phyloP scores from a whole-genome alignment of 2,888 invertebrate genomes.

The Holacanthella duospinosa region DNA sequence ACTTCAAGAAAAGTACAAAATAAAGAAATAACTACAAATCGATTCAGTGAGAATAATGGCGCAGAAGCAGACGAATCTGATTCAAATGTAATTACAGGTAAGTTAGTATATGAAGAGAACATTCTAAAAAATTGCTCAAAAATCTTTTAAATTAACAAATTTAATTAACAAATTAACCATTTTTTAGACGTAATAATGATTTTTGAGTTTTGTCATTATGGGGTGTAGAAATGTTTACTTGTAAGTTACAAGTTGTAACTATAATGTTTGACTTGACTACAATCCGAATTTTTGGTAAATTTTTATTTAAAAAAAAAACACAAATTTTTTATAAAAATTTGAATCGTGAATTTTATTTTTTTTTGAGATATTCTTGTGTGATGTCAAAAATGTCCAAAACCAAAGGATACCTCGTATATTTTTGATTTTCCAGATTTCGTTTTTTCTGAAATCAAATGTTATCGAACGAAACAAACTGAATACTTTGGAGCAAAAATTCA shows the following conservation, averaged over 20 bases:
- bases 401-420: not conserved
- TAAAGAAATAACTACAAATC: too few species aligned
- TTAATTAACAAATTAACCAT: not conserved
- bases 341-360: not conserved
- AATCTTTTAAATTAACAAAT: not conserved
- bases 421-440: conserved; percentile 27
- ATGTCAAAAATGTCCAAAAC: not conserved
- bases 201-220: not conserved
- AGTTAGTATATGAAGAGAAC: too few species aligned
- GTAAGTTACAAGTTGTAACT: too few species aligned
- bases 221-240: not conserved
- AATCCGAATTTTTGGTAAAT: not conserved
- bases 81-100: not conserved
- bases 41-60: too few species aligned
- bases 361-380: not conserved
- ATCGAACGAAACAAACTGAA: conserved; percentile 28
- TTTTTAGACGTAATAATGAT: not conserved
- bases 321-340: not conserved
- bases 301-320: not conserved
- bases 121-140: not conserved
- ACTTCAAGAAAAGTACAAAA: too few species aligned
- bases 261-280: too few species aligned
- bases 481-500: conserved; percentile 36
- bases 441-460: conserved; percentile 36
- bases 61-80: too few species aligned